Percentiles rank a stretch among this genome's conserved stretches.
These are phyloP conservation scores for Luffia ferchaultella DNA, from an alignment of 2,888 invertebrate species.

Conservation along the genomic window DNA sequence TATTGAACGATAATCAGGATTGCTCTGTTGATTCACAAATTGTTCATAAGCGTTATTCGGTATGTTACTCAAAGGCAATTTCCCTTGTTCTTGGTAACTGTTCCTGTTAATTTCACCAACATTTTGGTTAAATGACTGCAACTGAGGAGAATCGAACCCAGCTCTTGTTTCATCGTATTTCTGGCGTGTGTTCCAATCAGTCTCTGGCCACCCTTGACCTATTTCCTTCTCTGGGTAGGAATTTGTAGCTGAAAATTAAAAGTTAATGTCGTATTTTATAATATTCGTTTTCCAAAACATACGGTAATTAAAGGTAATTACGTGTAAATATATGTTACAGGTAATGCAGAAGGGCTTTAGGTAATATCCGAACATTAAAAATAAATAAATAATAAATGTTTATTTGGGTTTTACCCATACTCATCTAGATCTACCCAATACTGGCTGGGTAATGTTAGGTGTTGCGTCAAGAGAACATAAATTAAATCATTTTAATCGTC, in stretches of 20 bases:
- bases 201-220: neutral
- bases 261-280: neutral
- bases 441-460: too few relatives aligned
- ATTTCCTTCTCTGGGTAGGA: neutral
- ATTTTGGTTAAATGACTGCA: neutral
- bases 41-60: neutral
- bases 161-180: neutral
- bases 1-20: neutral
- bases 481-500: too few relatives aligned
- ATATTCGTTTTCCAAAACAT: too few relatives aligned
- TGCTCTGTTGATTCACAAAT: neutral
- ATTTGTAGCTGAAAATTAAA: neutral
- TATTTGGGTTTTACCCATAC: too few relatives aligned
- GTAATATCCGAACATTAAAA: too few relatives aligned
- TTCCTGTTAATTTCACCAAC: neutral
- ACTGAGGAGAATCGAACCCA: neutral
- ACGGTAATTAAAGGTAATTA: too few relatives aligned
- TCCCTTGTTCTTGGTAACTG: neutral
- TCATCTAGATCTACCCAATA: too few relatives aligned
- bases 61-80: neutral
- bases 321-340: too few relatives aligned
- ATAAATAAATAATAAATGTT: too few relatives aligned
- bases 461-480: too few relatives aligned
- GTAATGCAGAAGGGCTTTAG: too few relatives aligned
- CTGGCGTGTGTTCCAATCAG: neutral